Evolutionary conservation across 2,888 invertebrate genomes (phyloP).

Genomic region (Allolobophora icterica): DNA sequence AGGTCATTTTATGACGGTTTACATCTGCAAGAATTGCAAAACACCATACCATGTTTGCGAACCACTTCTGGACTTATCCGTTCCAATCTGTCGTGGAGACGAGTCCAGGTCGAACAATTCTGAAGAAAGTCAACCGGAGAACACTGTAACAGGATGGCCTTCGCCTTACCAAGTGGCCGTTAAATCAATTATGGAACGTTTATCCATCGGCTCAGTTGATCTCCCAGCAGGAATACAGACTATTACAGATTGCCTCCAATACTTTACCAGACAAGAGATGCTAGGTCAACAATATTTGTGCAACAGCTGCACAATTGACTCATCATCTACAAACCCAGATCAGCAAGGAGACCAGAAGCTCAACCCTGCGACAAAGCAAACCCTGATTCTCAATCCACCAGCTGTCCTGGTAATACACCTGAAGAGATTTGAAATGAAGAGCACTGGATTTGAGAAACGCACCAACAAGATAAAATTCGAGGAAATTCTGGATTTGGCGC

Average conservation of each 20-base stretch:
- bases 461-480: slow-evolving; percentile 87
- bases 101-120: background rate
- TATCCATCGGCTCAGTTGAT: background rate
- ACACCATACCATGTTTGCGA: background rate
- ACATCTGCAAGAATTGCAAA: background rate
- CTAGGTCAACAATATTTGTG: background rate
- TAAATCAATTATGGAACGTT: background rate
- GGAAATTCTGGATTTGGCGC: slow-evolving; percentile 82
- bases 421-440: slow-evolving; percentile 82
- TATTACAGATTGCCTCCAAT: background rate
- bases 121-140: background rate
- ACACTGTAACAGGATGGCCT: background rate
- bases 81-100: background rate
- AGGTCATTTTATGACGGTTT: background rate
- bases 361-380: slow-evolving; percentile 67
- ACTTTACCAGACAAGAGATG: background rate
- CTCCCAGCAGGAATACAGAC: background rate
- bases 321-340: background rate
- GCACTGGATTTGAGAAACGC: slow-evolving; percentile 71
- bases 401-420: slow-evolving; percentile 91
- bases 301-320: background rate
- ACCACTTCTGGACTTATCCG: slow-evolving; percentile 5
- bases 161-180: background rate
- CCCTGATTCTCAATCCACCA: slow-evolving; percentile 85
- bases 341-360: background rate